Base-by-base conservation (phyloP, 2,113 vertebrate genomes). In the Paratilapia polleni region DNA sequence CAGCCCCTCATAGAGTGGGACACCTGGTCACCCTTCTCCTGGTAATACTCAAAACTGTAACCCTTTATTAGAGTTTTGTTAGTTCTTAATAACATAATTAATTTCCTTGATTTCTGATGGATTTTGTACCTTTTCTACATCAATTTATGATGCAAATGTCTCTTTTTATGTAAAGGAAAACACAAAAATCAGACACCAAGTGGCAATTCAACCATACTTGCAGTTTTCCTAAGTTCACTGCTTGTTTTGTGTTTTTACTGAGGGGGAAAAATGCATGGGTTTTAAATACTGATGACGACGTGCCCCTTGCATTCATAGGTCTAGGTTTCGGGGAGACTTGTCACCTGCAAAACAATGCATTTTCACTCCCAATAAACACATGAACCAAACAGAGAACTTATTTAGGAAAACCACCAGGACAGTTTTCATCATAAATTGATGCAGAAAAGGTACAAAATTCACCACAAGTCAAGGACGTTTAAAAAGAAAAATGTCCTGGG, bases 391-490 rank as follows among this genome's bases (percentile, higher is more conserved):
- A 52, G 17, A 52, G 43, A 52, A 4, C 19, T 4, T 20, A 70
- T 31, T 70, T 70, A 49, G 64, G 15, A 70, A 49, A 70, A 49
- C 41, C 15, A 19, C 19, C 1, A 0, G 14, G 1, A 1, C 22
- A 26, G 22, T 49, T 52, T 70, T 31, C 47, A 70, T 70, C 6
- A 31, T 31, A 5, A 0, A 49, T 49, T 49, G 47, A 49, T 0
- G 0, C 0, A 24, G 19, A 0, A 3, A 49, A 49, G 0, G 5
- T 70, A 49, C 24, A 49, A 0, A 70, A 49, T 49, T 49, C 24
- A 24, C 0, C 1, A 49, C 15, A 70, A 70, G 24, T 49, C 43
- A 52, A 70, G 41, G 41, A 70, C 47, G 49, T 70, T 49, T n/a
- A n/a, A n/a, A n/a, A n/a, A 49, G 17, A 28, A 52, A 73, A 73